Percentiles rank a stretch among this genome's conserved stretches.
These are phyloP conservation scores for Sylvilagus floridanus DNA, from an alignment of 2,797 vertebrate genomes.

Conservation along the genomic window DNA sequence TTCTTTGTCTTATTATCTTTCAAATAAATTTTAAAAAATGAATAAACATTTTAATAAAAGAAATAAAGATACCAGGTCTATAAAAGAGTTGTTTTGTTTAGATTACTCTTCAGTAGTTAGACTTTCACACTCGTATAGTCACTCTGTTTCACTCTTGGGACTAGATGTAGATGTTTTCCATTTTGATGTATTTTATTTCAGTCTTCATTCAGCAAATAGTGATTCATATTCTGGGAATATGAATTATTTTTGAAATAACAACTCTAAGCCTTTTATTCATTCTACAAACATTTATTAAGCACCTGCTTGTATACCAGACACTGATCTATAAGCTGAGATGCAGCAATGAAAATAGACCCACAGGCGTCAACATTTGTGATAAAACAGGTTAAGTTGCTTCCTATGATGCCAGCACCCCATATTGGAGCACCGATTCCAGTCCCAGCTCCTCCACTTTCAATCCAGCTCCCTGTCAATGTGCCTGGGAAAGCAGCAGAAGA, in stretches of 20 bases:
- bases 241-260: not conserved
- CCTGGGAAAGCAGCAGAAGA: too few species aligned
- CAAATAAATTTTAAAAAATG: too few species aligned
- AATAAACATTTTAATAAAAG: not conserved
- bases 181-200: not conserved
- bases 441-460: too few species aligned
- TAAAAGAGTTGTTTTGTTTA: not conserved
- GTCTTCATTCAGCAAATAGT: not conserved
- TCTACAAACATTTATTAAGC: not conserved
- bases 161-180: not conserved
- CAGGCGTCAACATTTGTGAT: too few species aligned
- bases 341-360: not conserved
- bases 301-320: not conserved
- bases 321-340: not conserved
- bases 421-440: too few species aligned
- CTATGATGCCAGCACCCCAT: too few species aligned
- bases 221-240: not conserved
- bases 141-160: not conserved
- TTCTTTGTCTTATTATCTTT: too few species aligned
- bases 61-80: not conserved
- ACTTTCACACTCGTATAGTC: not conserved
- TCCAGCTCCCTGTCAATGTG: too few species aligned
- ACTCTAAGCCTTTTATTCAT: not conserved
- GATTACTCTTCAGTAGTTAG: not conserved
- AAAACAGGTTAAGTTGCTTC: too few species aligned